These are phyloP conservation scores for Mastomys natalensis DNA, from an alignment of 2,113 vertebrate genomes.

Conservation along the genomic window DNA sequence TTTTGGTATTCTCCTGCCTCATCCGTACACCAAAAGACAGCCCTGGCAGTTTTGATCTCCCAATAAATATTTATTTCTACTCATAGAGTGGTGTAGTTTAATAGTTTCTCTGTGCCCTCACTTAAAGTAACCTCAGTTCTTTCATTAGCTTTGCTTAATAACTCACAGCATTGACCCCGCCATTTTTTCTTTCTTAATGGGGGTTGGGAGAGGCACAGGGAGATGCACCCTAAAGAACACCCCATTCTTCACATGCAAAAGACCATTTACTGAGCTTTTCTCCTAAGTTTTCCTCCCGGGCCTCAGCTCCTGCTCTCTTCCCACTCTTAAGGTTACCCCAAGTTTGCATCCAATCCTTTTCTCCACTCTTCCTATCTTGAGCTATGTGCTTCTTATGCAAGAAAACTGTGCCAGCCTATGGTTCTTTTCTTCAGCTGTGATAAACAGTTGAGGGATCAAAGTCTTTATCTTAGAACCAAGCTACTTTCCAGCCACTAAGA, in stretches of 20 bases:
- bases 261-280: not conserved
- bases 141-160: slow-evolving; percentile 23
- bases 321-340: not conserved
- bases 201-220: not conserved
- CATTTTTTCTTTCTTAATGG: not conserved
- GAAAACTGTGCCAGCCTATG: not conserved
- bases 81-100: not conserved
- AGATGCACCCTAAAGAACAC: not conserved
- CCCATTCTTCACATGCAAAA: slow-evolving; percentile 6
- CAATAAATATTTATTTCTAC: not conserved
- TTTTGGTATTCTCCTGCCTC: not conserved
- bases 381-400: not conserved
- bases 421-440: no score
- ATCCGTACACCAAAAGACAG: not conserved
- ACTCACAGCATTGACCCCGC: not conserved
- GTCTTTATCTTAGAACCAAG: not conserved
- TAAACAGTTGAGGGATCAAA: not conserved
- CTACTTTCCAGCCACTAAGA: not conserved
- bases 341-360: not conserved
- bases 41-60: not conserved
- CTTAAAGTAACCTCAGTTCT: not conserved
- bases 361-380: not conserved
- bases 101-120: not conserved
- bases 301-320: not conserved
- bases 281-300: not conserved